Evolutionary conservation across 2,888 invertebrate genomes (phyloP).

Genomic region (Acrobasis consociella): DNA sequence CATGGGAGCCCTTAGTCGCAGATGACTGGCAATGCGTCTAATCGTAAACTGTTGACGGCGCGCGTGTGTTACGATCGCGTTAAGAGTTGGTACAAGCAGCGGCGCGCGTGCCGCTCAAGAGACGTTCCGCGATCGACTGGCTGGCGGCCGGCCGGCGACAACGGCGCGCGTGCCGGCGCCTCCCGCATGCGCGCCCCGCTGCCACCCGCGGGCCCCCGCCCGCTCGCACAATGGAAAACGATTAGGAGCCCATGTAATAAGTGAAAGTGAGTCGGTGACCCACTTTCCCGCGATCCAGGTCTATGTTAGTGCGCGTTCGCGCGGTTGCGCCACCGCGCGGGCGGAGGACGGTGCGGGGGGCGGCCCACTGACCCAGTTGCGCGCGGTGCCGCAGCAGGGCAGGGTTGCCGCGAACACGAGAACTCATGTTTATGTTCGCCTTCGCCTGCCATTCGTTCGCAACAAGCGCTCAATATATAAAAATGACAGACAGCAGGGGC

Average conservation of each 20-base stretch:
- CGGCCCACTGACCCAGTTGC: slow-evolving; percentile 94
- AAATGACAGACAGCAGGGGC: slow-evolving; percentile 37
- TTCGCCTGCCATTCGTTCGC: slow-evolving; percentile 64
- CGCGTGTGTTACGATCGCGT: slow-evolving; percentile 74
- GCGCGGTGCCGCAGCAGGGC: slow-evolving; percentile 84
- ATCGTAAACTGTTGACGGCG: slow-evolving; percentile 57
- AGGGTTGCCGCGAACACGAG: slow-evolving; percentile 77
- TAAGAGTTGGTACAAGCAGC: slow-evolving; percentile 50
- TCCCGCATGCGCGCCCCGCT: slow-evolving; percentile 79
- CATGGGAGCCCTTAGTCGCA: slow-evolving; percentile 50
- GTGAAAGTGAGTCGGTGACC: slow-evolving; percentile 95
- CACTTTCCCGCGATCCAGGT: slow-evolving; percentile 96
- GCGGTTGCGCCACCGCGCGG: slow-evolving; percentile 79
- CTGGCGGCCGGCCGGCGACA: slow-evolving; percentile 78
- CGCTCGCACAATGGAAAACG: slow-evolving; percentile 87
- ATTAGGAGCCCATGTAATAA: slow-evolving; percentile 91
- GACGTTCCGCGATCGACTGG: slow-evolving; percentile 79
- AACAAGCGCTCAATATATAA: slow-evolving; percentile 41
- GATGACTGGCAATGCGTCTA: slow-evolving; percentile 47
- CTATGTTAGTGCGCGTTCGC: slow-evolving; percentile 90
- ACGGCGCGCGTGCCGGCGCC: slow-evolving; percentile 79
- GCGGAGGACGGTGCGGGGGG: slow-evolving; percentile 81
- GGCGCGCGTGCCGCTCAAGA: slow-evolving; percentile 65
- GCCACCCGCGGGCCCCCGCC: slow-evolving; percentile 77
- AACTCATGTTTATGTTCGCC: slow-evolving; percentile 76